Evolutionary conservation across 2,888 invertebrate genomes (phyloP).

Genomic region (Mimachlamys varia): DNA sequence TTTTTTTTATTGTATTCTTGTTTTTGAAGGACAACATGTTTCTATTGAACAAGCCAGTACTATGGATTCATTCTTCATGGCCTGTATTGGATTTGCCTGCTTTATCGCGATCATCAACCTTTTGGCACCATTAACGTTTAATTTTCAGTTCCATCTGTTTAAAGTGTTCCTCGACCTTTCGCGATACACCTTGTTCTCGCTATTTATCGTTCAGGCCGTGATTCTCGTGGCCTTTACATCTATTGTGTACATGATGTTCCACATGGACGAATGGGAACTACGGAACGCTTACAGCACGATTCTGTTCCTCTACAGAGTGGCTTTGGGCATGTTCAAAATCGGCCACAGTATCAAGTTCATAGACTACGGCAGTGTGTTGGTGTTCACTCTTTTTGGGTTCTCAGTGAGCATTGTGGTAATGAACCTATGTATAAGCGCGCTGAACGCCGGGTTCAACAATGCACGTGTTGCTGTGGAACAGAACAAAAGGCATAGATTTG

Average conservation of each 20-base stretch:
- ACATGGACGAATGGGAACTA: not conserved
- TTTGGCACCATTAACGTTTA: constrained; percentile 57
- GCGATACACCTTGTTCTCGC: not conserved
- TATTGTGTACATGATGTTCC: not conserved
- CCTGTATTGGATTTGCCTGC: constrained; percentile 48
- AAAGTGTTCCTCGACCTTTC: constrained; percentile 46
- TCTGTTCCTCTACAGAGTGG: not conserved
- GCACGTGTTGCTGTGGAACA: not conserved
- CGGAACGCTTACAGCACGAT: not conserved
- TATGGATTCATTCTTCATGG: constrained; percentile 52
- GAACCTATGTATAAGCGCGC: not conserved
- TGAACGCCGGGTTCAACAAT: not conserved
- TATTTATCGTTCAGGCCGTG: not conserved
- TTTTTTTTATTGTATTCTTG: not conserved
- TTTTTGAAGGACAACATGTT: constrained; percentile 51
- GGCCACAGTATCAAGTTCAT: not conserved
- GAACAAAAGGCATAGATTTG: not conserved
- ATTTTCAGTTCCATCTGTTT: constrained; percentile 57
- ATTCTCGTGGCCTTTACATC: not conserved
- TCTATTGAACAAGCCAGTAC: constrained; percentile 56
- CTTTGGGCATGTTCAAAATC: not conserved
- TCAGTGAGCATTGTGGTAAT: not conserved
- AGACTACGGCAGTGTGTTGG: not conserved
- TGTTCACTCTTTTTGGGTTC: not conserved
- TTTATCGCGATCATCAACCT: constrained; percentile 56